Percentiles rank a stretch among this genome's conserved stretches.
Evolutionary conservation across 2,797 vertebrate species (phyloP).

Genomic region (Hirundo rustica): DNA sequence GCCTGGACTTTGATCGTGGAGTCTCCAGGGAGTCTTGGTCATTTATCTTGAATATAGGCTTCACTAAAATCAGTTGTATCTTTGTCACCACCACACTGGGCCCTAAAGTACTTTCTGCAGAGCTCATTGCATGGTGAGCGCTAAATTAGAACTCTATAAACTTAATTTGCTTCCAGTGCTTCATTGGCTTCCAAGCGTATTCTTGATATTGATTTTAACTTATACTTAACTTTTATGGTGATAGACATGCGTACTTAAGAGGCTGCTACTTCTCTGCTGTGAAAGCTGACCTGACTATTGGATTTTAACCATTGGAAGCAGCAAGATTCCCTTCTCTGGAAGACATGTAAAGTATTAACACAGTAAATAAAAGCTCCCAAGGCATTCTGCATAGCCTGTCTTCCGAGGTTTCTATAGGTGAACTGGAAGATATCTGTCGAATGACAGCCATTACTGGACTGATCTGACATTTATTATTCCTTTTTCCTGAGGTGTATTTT

Average conservation of each 20-base stretch:
- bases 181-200: slow-evolving; percentile 56
- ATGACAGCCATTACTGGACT: background rate
- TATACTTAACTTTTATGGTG: slow-evolving; percentile 59
- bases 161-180: slow-evolving; percentile 56
- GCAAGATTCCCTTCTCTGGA: background rate
- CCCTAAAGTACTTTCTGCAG: slow-evolving; percentile 17
- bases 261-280: background rate
- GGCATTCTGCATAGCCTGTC: background rate
- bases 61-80: background rate
- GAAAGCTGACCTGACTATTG: slow-evolving; percentile 2
- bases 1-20: background rate
- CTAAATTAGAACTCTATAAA: slow-evolving; percentile 61
- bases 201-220: slow-evolving; percentile 62
- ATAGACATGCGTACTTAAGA: background rate
- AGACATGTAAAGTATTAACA: background rate
- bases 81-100: background rate
- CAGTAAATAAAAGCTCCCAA: background rate
- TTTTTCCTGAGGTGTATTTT: background rate
- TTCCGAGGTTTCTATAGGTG: background rate
- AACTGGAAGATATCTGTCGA: background rate
- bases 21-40: background rate
- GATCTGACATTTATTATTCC: background rate
- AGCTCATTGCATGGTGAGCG: background rate
- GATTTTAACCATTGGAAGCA: background rate
- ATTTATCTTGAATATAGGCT: slow-evolving; percentile 27